These are phyloP conservation scores for Rhinichthys osculus DNA, from an alignment of 2,797 vertebrate genomes.

Conservation along the genomic window DNA sequence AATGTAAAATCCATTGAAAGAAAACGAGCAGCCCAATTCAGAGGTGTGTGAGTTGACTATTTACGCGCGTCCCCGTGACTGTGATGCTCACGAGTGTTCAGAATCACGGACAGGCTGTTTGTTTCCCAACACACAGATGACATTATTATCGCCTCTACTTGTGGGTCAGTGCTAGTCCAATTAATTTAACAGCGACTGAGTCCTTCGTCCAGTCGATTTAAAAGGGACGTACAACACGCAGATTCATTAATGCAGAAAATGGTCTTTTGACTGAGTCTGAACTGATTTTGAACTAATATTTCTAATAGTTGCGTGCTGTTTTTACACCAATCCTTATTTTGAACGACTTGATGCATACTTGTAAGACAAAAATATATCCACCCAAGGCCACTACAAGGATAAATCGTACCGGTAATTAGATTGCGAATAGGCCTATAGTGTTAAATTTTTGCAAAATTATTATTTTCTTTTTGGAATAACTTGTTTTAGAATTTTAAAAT, in stretches of 20 bases:
- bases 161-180: slow-evolving; percentile 42
- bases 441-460: neutral
- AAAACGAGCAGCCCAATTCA: neutral
- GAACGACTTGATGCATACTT: neutral
- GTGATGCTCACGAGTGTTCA: slow-evolving; percentile 43
- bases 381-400: neutral
- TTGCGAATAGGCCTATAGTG: neutral
- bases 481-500: neutral
- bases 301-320: neutral
- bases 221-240: slow-evolving; percentile 1
- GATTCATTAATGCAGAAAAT: slow-evolving; percentile 24
- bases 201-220: slow-evolving; percentile 21
- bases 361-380: neutral
- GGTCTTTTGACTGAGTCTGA: neutral
- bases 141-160: slow-evolving; percentile 48
- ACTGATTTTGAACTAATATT: too few species aligned
- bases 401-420: neutral
- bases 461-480: neutral
- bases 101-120: slow-evolving; percentile 59
- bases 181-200: slow-evolving; percentile 29
- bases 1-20: slow-evolving; percentile 13
- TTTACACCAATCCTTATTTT: neutral
- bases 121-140: slow-evolving; percentile 34
- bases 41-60: slow-evolving; percentile 5
- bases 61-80: neutral